A percentile compares a stretch with the other conserved stretches of the same genome.
These are phyloP conservation scores for Ophonus ardosiacus DNA, from an alignment of 2,888 invertebrate genomes.

Conservation along the genomic window DNA sequence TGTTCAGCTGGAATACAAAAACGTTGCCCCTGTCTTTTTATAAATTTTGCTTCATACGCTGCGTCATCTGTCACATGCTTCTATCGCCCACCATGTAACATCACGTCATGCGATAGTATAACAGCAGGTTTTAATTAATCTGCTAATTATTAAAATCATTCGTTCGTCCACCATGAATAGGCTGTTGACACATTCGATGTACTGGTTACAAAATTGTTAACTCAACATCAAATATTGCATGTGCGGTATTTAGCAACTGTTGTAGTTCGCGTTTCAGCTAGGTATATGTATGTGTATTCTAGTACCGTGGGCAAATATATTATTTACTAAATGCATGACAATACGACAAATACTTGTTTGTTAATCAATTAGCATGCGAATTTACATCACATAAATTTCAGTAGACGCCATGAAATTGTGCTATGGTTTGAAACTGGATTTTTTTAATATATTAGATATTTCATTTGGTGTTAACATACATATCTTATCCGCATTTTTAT, in stretches of 20 bases:
- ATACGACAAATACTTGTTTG: background rate
- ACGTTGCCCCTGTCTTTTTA: background rate
- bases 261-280: background rate
- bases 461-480: background rate
- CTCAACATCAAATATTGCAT: conserved; percentile 16
- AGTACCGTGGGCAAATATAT: background rate
- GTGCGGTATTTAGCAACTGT: background rate
- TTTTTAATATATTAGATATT: too few species aligned
- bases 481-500: conserved; percentile 10
- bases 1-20: background rate
- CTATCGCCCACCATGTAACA: background rate
- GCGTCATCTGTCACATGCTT: conserved; percentile 31
- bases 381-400: too few species aligned
- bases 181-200: conserved; percentile 30
- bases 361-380: background rate
- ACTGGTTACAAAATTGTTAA: conserved; percentile 24
- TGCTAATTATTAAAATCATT: conserved; percentile 35
- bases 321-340: background rate
- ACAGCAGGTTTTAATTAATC: conserved; percentile 21
- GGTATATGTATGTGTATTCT: background rate
- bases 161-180: conserved; percentile 16
- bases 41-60: background rate
- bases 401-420: too few species aligned
- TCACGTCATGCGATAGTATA: conserved; percentile 25
- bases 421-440: too few species aligned